Conservation (phyloP, 1,140 invertebrate genomes). For the Trichonephila clavata region DNA sequence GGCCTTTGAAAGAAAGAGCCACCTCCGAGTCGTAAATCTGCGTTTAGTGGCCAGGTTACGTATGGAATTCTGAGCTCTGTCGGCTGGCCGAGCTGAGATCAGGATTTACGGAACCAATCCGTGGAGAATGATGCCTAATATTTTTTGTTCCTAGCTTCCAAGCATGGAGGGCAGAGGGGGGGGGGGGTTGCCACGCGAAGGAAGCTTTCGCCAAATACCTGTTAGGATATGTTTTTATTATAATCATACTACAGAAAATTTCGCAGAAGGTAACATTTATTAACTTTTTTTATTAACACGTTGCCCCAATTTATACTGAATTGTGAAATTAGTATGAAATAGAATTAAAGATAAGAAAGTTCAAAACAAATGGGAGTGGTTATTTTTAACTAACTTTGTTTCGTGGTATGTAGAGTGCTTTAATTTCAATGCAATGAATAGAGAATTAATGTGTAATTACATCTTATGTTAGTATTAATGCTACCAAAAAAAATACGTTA, state of each 20-base stretch:
- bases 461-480: too few species aligned
- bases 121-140: slow-evolving; percentile 76
- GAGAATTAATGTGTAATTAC: too few species aligned
- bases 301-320: too few species aligned
- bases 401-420: too few species aligned
- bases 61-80: slow-evolving; percentile 77
- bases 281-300: too few species aligned
- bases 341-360: too few species aligned
- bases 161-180: not conserved
- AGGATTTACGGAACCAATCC: slow-evolving; percentile 77
- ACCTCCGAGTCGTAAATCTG: slow-evolving; percentile 76
- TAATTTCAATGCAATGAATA: too few species aligned
- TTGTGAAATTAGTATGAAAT: too few species aligned
- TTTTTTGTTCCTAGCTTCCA: slow-evolving; percentile 70
- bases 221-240: not conserved
- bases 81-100: slow-evolving; percentile 70
- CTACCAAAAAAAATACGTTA: too few species aligned
- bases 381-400: too few species aligned
- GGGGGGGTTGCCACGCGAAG: not conserved
- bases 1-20: slow-evolving; percentile 73
- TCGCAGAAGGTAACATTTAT: not conserved
- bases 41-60: slow-evolving; percentile 77
- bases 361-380: too few species aligned
- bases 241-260: not conserved
- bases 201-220: slow-evolving; percentile 41